Conservation (phyloP, 1,140 invertebrate species). For the Leptinotarsa texana region DNA sequence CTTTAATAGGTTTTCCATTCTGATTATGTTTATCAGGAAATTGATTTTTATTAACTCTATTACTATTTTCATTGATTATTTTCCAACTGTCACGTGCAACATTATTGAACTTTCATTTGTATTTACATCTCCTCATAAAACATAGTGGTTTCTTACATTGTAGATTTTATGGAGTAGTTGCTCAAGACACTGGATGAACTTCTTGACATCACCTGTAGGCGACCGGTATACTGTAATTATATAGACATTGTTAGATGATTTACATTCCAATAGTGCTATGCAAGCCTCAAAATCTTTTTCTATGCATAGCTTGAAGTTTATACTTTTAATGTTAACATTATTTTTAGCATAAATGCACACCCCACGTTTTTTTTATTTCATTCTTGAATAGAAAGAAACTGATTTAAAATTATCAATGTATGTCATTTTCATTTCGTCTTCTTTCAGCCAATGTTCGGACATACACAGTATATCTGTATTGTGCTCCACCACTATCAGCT, state of each 20-base stretch:
- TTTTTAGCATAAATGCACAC: too few species aligned
- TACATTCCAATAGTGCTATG: neutral
- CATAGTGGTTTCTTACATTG: constrained; percentile 7
- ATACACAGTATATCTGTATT: constrained; percentile 12
- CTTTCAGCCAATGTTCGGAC: constrained; percentile 12
- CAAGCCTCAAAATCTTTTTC: neutral
- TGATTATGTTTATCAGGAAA: neutral
- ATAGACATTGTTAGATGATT: neutral
- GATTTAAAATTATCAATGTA: constrained; percentile 18
- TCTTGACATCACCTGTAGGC: constrained; percentile 2
- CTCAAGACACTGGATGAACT: constrained; percentile 8
- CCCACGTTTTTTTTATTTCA: too few species aligned
- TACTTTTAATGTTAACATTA: too few species aligned
- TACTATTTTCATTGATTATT: constrained; percentile 13
- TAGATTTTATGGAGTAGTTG: neutral
- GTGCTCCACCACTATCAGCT: constrained; percentile 10
- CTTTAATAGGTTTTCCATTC: neutral
- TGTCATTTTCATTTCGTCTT: constrained; percentile 17
- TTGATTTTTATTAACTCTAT: neutral
- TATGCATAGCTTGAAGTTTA: too few species aligned
- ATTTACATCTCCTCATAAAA: constrained; percentile 16
- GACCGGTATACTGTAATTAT: constrained; percentile 6
- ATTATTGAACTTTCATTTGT: neutral
- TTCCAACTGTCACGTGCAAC: constrained; percentile 1
- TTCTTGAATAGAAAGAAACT: neutral